Evolutionary conservation across 1,140 invertebrate genomes (phyloP), one percentile per base, ranked within the genome.

Genomic region (Leptinotarsa texana): DNA sequence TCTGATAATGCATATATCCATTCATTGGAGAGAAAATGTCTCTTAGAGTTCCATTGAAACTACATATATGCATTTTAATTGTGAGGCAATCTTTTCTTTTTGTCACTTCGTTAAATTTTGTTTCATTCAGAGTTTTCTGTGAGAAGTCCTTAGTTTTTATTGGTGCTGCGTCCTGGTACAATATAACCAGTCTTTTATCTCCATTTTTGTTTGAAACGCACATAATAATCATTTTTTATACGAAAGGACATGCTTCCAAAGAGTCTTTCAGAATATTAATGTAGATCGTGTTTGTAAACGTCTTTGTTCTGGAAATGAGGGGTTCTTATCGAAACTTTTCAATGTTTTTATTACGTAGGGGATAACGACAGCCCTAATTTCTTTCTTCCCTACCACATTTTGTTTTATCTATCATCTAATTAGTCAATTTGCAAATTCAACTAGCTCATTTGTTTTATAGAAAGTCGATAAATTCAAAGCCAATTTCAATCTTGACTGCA

Each of bases 161-260:
- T 72, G 22, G 62, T 72, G 69, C 62, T 24, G 57, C 33, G 61
- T 72, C 22, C 42, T 42, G 22, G 51, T 33, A 62, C 70, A 72
- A 72, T 72, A 62, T 27, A 61, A 22, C 63, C 18, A 69, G 18
- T 4, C 49, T 62, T 72, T 72, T 69, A 74, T 74, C 73, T 51
- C 33, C 13, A 74, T 73, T 76, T 78, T 76, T 78, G 72, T 62
- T 75, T 66, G 24, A 69, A 76, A 61, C 13, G 61, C 61, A 61
- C 77, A 72, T 76, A 22, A 78, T 78, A 76, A 74, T 72, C 49
- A 42, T 62, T 76, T 70, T 78, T 78, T 75, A 72, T 78, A 74
- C 72, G 68, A 69, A 73, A 75, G 72, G 73, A 70, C 74, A 74
- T 74, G 73, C 69, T 68, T 74, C 61, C 27, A 69, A 75, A 17